phyloP scores from a whole-genome alignment of 2,888 invertebrate genomes.

The Machimus rusticus region DNA sequence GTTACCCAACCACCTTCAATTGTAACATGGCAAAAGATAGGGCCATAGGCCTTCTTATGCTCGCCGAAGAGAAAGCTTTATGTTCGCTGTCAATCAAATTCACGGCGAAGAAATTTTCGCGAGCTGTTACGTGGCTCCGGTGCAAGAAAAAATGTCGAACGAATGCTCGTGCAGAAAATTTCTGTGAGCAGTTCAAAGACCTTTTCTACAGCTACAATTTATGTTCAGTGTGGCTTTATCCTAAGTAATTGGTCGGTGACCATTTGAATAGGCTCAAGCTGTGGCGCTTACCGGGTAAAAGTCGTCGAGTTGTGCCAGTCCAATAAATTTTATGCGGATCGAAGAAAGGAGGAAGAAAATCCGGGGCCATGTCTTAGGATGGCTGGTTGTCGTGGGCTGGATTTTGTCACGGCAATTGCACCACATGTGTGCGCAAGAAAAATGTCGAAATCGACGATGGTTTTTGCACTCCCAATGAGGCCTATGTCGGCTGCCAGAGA shows the following conservation, averaged over 20 bases:
- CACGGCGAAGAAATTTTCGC: background rate
- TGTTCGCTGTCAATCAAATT: background rate
- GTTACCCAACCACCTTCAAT: background rate
- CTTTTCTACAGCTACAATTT: background rate
- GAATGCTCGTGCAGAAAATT: constrained; percentile 7
- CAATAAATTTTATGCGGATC: background rate
- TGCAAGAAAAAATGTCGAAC: background rate
- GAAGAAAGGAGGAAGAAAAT: constrained; percentile 23
- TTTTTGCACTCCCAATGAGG: constrained; percentile 35
- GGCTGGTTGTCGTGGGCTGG: constrained; percentile 24
- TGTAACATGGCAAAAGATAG: background rate
- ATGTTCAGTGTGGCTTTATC: background rate
- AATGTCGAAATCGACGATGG: constrained; percentile 31
- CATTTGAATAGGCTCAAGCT: background rate
- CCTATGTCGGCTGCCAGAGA: background rate
- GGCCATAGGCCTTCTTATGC: background rate
- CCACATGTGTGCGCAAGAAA: background rate
- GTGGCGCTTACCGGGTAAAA: background rate
- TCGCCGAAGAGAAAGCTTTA: background rate
- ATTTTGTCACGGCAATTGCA: constrained; percentile 36
- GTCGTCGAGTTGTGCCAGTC: background rate
- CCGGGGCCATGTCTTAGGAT: background rate
- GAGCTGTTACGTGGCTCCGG: background rate
- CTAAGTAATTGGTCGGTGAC: background rate
- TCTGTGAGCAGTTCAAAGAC: constrained; percentile 15